Base-by-base conservation (phyloP, 2,113 vertebrate species). In the Tor tambroides region DNA sequence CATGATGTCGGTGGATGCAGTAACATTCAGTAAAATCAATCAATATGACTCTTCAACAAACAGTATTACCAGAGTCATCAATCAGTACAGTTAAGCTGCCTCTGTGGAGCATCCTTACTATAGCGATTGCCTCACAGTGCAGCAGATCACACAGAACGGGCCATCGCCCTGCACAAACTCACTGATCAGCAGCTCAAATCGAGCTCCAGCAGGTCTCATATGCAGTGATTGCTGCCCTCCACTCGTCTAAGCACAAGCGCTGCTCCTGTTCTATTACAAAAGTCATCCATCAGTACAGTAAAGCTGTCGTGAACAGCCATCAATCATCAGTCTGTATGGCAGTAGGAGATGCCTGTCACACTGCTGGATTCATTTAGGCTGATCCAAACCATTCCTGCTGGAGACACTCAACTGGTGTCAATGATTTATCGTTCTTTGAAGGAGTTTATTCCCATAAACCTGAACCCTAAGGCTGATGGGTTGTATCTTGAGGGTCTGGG, bases 201-300 rank as follows among this genome's bases (percentile, higher is more conserved):
- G n/a, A n/a, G 32, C 32, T 5, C 15, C 21, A 2, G 76, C 11
- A 59, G 78, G 30, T 74, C 28, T 82, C 67, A 77, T 26, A 19
- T 14, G 6, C 38, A n/a, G 72, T 77, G 61, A 78, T 86, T 28
- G 38, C 26, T 54, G 38, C 61, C 79, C 81, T 30, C 69, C 30
- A 14, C 35, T 72, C 82, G 5, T 74, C 71, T 41, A 74, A 72
- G 35, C 71, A 35, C 65, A 41, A 28, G n/a, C 38, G 7, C 23
- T 72, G 81, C 26, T 88, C 26, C 38, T 72, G 38, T 80, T 21
- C 49, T 67, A 26, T 89, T 88, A 79, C 74, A n/a, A 23, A 85
- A 72, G 74, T 38, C 89, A 89, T 89, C 85, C 85, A 85, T 89
- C 74, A 88, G 11, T 76, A 82, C 91, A 86, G 83, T 87, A 87